Base-by-base conservation (phyloP, 2,113 vertebrate genomes). In the Bos javanicus region DNA sequence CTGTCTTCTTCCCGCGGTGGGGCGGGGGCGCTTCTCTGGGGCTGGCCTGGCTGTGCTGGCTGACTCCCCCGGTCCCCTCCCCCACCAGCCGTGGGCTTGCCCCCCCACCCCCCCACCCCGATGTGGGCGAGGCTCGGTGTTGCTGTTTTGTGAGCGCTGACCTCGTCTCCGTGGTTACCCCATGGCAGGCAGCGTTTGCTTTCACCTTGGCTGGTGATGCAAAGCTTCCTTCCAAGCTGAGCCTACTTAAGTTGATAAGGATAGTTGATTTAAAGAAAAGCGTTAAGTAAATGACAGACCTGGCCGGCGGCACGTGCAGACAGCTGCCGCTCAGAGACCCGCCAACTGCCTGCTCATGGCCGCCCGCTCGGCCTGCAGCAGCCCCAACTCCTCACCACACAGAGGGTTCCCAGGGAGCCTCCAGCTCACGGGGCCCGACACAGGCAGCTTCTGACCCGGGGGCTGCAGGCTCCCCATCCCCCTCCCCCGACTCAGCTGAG, bases 111-210 rank as follows among this genome's bases (percentile, higher is more conserved):
- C 39, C 39, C 39, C 39, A 39, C 23, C 16, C 25, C 19, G 11
- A 26, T 0, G 25, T 2, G 1, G 54, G 17, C 14, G 26, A 8
- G 15, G 17, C 54, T 11, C 15, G 0, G 4, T 2, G 57, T 17
- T 6, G 0, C n/a, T 3, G 19, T 2, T 46, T 39, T 6, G 12
- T 59, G 50, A 86, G 60, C 43, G 13, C 28, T 52, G 21, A 59
- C 6, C 52, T 52, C 46, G 8, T 88, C 36, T 86, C 62, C 23
- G 4, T 21, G 74, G 56, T 26, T 30, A 17, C 39, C 82, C 60
- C 83, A 3, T 56, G 71, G 85, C 80, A 39, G 36, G 80, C 67
- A 26, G 2, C 3, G 23, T 26, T 82, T n/a, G 28, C 25, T 82
- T 43, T 48, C 50, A 52, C 7, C 4, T 59, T 46, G 81, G 0